Conservation (phyloP, 2,888 invertebrate species). For the Candidula unifasciata region DNA sequence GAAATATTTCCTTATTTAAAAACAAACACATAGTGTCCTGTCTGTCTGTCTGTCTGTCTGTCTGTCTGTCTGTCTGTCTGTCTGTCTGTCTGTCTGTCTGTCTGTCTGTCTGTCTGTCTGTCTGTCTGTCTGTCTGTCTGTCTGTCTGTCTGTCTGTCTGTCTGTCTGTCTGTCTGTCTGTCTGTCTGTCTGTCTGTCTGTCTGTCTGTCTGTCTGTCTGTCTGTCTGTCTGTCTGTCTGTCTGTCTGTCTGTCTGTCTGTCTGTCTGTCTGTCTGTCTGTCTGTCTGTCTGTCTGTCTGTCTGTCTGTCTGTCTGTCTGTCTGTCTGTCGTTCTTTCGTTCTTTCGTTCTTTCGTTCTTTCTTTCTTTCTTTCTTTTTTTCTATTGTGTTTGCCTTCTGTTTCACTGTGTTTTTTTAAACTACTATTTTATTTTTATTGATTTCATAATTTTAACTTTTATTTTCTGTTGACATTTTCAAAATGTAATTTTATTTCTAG, state of each 20-base stretch:
- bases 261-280: not conserved
- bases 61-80: too few species aligned
- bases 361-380: conserved; percentile 2
- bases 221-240: not conserved
- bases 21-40: too few species aligned
- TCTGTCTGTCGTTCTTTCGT: conserved; percentile 22
- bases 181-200: not conserved
- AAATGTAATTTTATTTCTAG: too few species aligned
- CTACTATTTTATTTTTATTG: too few species aligned
- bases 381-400: not conserved
- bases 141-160: not conserved
- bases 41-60: too few species aligned
- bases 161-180: not conserved
- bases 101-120: not conserved
- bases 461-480: too few species aligned
- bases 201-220: not conserved
- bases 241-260: not conserved
- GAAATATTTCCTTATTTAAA: too few species aligned
- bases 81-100: not conserved
- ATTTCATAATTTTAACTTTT: too few species aligned
- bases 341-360: conserved; percentile 11
- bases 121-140: not conserved
- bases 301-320: not conserved
- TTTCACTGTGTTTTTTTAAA: not conserved
- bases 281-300: conserved; percentile 16